Evolutionary conservation across 2,797 vertebrate species (phyloP).

Genomic region (Hyperoplus immaculatus): DNA sequence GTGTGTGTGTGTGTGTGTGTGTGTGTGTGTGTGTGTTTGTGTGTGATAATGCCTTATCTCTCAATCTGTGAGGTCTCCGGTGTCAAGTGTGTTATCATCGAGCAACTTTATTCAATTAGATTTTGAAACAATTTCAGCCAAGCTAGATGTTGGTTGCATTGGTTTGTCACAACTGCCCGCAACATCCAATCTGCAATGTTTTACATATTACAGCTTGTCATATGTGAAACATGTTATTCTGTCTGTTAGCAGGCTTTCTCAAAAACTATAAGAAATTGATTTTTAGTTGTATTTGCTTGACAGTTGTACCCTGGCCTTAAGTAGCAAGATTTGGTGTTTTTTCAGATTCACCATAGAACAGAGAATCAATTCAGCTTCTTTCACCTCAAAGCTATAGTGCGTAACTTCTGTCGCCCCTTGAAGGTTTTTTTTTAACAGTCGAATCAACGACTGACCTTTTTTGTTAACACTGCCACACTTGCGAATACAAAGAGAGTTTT

Average conservation of each 20-base stretch:
- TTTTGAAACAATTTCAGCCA: background rate
- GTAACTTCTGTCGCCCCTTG: too few species aligned
- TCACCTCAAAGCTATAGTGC: too few species aligned
- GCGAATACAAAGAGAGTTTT: too few species aligned
- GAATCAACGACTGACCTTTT: too few species aligned
- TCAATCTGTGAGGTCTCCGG: background rate
- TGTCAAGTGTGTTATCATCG: background rate
- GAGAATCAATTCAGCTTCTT: background rate
- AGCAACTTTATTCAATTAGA: background rate
- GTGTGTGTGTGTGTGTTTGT: background rate
- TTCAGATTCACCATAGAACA: background rate
- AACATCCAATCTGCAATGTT: background rate
- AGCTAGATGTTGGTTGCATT: background rate
- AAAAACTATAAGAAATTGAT: background rate
- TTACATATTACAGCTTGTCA: background rate
- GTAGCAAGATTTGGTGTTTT: background rate
- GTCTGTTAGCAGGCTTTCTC: too few species aligned
- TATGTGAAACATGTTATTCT: background rate
- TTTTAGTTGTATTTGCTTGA: background rate
- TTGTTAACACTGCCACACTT: too few species aligned
- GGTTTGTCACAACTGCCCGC: background rate
- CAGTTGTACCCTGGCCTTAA: background rate
- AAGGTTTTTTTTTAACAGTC: too few species aligned
- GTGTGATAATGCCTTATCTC: background rate
- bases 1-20: background rate